Evolutionary conservation across 2,113 vertebrate species (phyloP).

Genomic region (Mixornis gularis): DNA sequence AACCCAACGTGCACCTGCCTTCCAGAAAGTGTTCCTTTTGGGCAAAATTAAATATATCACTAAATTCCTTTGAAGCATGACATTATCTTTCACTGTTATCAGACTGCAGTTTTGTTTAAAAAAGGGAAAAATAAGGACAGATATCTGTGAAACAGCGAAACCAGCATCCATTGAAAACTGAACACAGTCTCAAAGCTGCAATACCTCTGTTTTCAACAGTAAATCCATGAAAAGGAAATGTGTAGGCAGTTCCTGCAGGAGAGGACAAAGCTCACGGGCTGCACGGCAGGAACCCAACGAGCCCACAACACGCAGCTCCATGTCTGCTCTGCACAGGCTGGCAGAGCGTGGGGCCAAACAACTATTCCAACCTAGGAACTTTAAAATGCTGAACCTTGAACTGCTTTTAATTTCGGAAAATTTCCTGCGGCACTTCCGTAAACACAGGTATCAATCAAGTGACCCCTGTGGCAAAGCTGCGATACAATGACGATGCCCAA

Average conservation of each 20-base stretch:
- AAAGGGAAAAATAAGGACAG: not conserved
- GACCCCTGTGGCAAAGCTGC: fast-evolving
- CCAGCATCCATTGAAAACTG: not conserved
- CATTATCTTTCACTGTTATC: not conserved
- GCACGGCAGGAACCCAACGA: fast-evolving
- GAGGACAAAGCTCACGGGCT: fast-evolving
- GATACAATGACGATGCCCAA: not conserved
- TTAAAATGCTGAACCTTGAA: not conserved
- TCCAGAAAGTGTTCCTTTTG: not conserved
- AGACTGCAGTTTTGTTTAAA: not conserved
- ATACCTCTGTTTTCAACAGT: not conserved
- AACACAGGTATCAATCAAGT: fast-evolving
- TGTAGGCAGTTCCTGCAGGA: fast-evolving
- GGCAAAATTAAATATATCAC: not conserved
- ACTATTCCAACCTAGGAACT: fast-evolving
- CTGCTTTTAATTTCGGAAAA: fast-evolving
- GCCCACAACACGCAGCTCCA: fast-evolving
- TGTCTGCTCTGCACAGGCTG: fast-evolving
- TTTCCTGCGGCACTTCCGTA: fast-evolving
- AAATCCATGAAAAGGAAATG: not conserved
- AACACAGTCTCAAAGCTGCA: not conserved
- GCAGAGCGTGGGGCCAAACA: fast-evolving
- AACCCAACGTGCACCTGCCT: fast-evolving
- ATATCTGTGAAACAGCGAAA: not conserved
- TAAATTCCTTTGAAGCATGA: not conserved